Base-by-base conservation (phyloP, 2,797 vertebrate species). In the Eidolon dupreanum region DNA sequence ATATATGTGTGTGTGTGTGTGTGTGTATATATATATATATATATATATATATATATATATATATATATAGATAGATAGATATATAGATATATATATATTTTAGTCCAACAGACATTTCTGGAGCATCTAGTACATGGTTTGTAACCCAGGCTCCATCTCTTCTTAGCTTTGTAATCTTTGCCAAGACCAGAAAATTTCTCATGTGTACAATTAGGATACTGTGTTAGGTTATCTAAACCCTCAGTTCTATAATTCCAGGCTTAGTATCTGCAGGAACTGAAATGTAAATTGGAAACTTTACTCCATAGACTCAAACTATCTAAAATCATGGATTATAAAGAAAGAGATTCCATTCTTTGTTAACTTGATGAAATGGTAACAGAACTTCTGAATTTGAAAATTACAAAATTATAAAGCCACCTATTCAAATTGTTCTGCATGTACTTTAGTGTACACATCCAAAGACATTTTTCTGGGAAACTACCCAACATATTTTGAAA, bases 121-220 rank as follows among this genome's bases (percentile, higher is more conserved):
- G n/a, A 92, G 28, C 38, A 53, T 43, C 10, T 71, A 43, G 49
- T 75, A 74, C n/a, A 90, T 51, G 53, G 15, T 79, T 93, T 91
- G 22, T 57, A 92, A 92, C 85, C 38, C 24, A 49, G 46, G 43
- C 33, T 75, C n/a, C 36, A 65, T 88, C 12, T 70, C 51, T 68
- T 74, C 53, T 88, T 84, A 66, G 33, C 16, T 79, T n/a, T 65
- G 20, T 70, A 41, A 88, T 87, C 49, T 93, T 90, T 96, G 86
- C 70, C 61, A 90, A 92, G 20, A 74, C 38, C 46, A 33, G 43
- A 26, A 81, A 20, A 94, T 55, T 87, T 43, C 16, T 88, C 20
- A 2, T 85, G 24, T 31, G 2, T 70, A 63, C 59, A 83, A 57
- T 20, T 51, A 77, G 70, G 16, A 31, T 20, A 86, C 49, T 88